Evolutionary conservation across 2,113 vertebrate genomes (phyloP).

Genomic region (Podilymbus podiceps): DNA sequence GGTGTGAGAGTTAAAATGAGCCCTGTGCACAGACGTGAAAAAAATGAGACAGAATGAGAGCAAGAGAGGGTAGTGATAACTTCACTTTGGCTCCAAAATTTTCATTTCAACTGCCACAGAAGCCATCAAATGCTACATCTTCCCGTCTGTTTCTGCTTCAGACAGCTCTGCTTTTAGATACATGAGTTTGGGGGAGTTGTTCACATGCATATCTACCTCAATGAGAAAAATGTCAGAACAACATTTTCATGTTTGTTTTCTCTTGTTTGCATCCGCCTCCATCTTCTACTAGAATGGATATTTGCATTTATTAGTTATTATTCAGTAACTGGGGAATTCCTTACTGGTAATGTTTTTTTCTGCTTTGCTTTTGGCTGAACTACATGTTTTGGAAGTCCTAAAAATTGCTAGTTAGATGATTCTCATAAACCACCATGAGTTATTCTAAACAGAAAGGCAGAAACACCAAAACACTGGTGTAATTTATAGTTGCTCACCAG

Average conservation of each 20-base stretch:
- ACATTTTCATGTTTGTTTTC: background rate
- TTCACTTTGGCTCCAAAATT: background rate
- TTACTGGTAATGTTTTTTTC: background rate
- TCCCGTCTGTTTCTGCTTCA: background rate
- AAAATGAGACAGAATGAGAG: background rate
- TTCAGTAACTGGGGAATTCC: background rate
- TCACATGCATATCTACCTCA: background rate
- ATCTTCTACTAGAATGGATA: background rate
- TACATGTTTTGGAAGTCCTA: constrained; percentile 10
- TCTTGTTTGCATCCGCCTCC: background rate
- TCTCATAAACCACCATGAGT: background rate
- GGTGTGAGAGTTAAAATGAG: background rate
- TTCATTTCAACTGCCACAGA: background rate
- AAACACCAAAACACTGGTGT: background rate
- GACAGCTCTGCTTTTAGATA: background rate
- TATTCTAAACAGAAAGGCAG: constrained; percentile 50
- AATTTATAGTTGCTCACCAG: constrained; percentile 22
- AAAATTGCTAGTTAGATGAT: constrained; percentile 12
- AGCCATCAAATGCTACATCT: background rate
- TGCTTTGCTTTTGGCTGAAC: constrained; percentile 23
- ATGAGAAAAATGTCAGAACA: background rate
- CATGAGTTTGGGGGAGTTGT: background rate
- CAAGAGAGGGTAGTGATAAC: background rate
- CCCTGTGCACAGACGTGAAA: background rate
- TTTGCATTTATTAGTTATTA: background rate